These are phyloP conservation scores for Lutraria rhynchaena DNA, from an alignment of 1,140 invertebrate species.

Conservation along the genomic window DNA sequence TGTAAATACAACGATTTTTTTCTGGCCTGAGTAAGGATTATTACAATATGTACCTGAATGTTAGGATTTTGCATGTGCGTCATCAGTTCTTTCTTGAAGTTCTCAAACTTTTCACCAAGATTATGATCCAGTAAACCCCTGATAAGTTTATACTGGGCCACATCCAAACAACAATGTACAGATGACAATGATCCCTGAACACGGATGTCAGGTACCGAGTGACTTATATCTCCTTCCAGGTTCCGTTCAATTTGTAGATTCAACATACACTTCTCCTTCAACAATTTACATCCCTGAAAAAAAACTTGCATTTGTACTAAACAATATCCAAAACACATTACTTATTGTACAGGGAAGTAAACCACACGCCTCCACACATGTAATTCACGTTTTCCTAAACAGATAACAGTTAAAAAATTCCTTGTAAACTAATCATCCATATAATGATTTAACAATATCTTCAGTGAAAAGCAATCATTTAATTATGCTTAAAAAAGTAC, in stretches of 20 bases:
- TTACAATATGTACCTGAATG: conserved; percentile 71
- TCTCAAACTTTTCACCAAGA: conserved; percentile 93
- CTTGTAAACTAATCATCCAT: no score
- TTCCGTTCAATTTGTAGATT: conserved; percentile 92
- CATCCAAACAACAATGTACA: conserved; percentile 91
- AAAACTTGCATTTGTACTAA: no score
- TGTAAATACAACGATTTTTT: no score
- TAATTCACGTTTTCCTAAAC: no score
- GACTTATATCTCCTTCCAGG: conserved; percentile 87
- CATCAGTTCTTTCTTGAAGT: conserved; percentile 82
- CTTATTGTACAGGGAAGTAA: no score
- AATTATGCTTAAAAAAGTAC: no score
- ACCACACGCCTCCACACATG: no score
- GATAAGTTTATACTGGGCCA: conserved; percentile 93
- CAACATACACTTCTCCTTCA: conserved; percentile 91
- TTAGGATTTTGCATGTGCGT: conserved; percentile 79
- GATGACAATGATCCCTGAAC: conserved; percentile 93
- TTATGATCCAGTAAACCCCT: conserved; percentile 95
- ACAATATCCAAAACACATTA: no score
- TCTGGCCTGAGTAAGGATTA: no score
- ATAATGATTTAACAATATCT: no score
- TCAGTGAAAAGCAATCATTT: no score
- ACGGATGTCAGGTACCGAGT: conserved; percentile 92
- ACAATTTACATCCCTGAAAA: conserved; percentile 81
- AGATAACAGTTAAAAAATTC: no score